Evolutionary conservation across 1,140 invertebrate genomes (phyloP).

Genomic region (Tribolium madens): DNA sequence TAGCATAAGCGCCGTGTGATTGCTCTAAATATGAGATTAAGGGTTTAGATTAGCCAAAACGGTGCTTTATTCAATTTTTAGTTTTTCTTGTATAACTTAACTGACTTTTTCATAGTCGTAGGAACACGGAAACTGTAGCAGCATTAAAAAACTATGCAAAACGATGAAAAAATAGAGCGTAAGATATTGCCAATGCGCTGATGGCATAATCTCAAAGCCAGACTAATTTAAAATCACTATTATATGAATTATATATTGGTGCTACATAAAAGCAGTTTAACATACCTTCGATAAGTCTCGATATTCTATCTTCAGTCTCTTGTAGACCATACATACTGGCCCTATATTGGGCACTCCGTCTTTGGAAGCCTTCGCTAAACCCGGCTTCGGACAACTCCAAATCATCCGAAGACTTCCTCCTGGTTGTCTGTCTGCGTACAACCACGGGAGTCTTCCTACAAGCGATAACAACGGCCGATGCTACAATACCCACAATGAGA

Average conservation of each 20-base stretch:
- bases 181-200: too few species aligned
- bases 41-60: not conserved
- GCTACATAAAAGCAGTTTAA: not conserved
- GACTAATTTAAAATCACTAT: too few species aligned
- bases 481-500: constrained; percentile 60
- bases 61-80: too few species aligned
- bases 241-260: too few species aligned
- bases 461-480: constrained; percentile 57
- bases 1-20: not conserved
- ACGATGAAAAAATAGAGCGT: too few species aligned
- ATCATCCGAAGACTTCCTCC: constrained; percentile 61
- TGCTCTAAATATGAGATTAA: not conserved
- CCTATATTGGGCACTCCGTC: constrained; percentile 62
- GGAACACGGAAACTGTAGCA: too few species aligned
- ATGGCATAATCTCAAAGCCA: too few species aligned
- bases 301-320: constrained; percentile 61
- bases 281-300: constrained; percentile 57
- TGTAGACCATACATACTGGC: constrained; percentile 61
- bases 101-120: too few species aligned
- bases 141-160: too few species aligned
- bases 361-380: constrained; percentile 63
- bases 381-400: constrained; percentile 63
- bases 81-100: too few species aligned
- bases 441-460: constrained; percentile 55
- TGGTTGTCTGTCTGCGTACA: constrained; percentile 45